Percentiles rank a stretch among this genome's conserved stretches.
Conservation (phyloP, 1,140 invertebrate species). For the Ceratina calcarata region DNA sequence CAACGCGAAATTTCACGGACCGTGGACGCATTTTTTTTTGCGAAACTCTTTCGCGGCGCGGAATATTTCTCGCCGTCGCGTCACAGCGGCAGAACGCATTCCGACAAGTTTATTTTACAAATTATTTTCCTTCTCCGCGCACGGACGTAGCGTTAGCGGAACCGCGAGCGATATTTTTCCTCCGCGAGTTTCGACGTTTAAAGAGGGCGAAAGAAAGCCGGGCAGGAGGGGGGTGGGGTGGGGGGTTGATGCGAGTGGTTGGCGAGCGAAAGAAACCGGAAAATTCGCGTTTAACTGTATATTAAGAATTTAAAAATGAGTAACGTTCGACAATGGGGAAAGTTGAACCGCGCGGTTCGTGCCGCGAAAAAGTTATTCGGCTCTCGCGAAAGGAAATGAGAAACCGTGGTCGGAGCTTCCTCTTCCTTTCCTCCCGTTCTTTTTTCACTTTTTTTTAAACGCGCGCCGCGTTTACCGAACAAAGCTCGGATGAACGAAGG, state of each 20-base stretch:
- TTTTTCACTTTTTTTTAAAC: neutral
- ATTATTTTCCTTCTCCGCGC: conserved; percentile 28
- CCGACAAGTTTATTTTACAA: conserved; percentile 42
- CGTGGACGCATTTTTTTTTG: conserved; percentile 24
- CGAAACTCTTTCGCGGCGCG: conserved; percentile 10
- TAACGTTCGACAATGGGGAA: conserved; percentile 28
- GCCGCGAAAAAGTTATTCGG: conserved; percentile 20
- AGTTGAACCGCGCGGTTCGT: neutral
- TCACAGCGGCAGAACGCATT: neutral
- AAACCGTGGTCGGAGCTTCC: neutral
- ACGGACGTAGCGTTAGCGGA: neutral
- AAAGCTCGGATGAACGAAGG: conserved; percentile 4
- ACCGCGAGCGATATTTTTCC: conserved; percentile 5
- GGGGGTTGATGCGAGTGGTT: too few species aligned
- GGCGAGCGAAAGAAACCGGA: neutral
- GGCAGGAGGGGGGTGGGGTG: too few species aligned
- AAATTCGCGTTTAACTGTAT: conserved; percentile 10
- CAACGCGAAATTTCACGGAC: conserved; percentile 49
- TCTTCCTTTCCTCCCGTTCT: neutral
- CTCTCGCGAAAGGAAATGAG: neutral
- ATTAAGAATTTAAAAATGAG: conserved; percentile 24
- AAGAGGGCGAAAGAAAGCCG: neutral
- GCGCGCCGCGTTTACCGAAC: conserved; percentile 4
- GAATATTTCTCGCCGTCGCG: conserved; percentile 37
- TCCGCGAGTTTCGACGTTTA: conserved; percentile 18